phyloP scores from a whole-genome alignment of 2,888 invertebrate genomes.

The Hirtodrosophila alboralis region DNA sequence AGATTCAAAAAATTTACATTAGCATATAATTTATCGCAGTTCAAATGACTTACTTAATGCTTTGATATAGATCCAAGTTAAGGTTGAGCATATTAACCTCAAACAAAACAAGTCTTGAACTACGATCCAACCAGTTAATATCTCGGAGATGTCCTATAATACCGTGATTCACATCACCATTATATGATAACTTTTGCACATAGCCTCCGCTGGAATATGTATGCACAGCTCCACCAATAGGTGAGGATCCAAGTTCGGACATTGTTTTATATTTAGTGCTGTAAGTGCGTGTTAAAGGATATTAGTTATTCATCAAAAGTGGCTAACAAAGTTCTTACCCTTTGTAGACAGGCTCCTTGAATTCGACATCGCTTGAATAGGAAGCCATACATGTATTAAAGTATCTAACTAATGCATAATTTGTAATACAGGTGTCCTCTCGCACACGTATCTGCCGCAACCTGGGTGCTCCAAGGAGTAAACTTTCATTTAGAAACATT shows the following conservation, averaged over 20 bases:
- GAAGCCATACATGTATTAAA: conserved; percentile 86
- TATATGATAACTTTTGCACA: conserved; percentile 85
- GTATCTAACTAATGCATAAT: conserved; percentile 86
- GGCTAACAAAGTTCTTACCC: conserved; percentile 15
- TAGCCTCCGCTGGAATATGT: conserved; percentile 86
- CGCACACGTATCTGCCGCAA: conserved; percentile 86
- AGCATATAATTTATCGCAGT: not conserved
- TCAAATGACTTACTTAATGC: conserved; percentile 85
- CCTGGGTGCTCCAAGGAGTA: conserved; percentile 86
- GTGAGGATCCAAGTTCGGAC: conserved; percentile 81
- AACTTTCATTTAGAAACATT: conserved; percentile 85
- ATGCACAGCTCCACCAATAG: conserved; percentile 84
- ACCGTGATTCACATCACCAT: conserved; percentile 81
- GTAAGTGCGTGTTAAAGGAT: not conserved
- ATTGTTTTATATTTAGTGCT: conserved; percentile 58
- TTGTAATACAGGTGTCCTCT: conserved; percentile 87
- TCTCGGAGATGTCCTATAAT: conserved; percentile 85
- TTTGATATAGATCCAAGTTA: conserved; percentile 88
- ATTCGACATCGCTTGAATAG: conserved; percentile 85
- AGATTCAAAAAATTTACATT: not conserved
- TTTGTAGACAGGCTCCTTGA: conserved; percentile 15
- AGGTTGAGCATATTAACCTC: conserved; percentile 90
- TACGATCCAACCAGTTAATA: conserved; percentile 88
- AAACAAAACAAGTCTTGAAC: conserved; percentile 88
- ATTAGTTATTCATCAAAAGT: too few relatives aligned